Base-by-base conservation (phyloP, 1,140 invertebrate species). In the Gerris buenoi region DNA sequence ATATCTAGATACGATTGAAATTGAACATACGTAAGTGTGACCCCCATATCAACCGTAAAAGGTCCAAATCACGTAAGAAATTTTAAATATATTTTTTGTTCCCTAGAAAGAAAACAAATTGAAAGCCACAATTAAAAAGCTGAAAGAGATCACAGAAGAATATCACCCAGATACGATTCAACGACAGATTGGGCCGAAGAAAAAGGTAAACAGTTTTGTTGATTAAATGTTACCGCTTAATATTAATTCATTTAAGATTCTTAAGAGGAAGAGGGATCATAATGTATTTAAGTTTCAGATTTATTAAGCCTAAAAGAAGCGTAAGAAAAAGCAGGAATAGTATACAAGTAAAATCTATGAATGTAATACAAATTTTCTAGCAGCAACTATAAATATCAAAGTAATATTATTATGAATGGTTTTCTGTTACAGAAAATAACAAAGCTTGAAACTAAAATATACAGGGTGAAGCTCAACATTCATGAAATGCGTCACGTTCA, bases 401-500 rank as follows among this genome's bases (percentile, higher is more conserved):
- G 33, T 10, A 46, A 46, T 10, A 46, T 46, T 46, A 46, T 10
- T 46, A 46, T 46, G 5, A 10, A 46, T 46, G 5, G 18, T 18
- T 46, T 46, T 60, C 3, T 60, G 15, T 60, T 60, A 5, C 73
- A 89, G 87, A 79, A 84, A 69, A 83, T 87, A 2, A 83, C 84
- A 2, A 83, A 83, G 68, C 76, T 90, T 67, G 88, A 89, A 76
- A 90, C 88, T 76, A 82, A 85, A 73, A 86, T 87, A 58, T 87
- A 90, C 73, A 83, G 85, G 68, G 83, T 88, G 2, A 82, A 88
- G 64, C 84, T 90, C 46, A 88, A 89, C 77, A 86, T 86, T 79
- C 86, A 87, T 75, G 88, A 90, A 76, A 87, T 88, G 1, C 85
- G 88, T 71, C 83, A 89, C 66, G 82, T 90, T 1, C 82, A 84